Conservation (phyloP, 2,888 invertebrate species). For the Gasteruption jaculator region DNA sequence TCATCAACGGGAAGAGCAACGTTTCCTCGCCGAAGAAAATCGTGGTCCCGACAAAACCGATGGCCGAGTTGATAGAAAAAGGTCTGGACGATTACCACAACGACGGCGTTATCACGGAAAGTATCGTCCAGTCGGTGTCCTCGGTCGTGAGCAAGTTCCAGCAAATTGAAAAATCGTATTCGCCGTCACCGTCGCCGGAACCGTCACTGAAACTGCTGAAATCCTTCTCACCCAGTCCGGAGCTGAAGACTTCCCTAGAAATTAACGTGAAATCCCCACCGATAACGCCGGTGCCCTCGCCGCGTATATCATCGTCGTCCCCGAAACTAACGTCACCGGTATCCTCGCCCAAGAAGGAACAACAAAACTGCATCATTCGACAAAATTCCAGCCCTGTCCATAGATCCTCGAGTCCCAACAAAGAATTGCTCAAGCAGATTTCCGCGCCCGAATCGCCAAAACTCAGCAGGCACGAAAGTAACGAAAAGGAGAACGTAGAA, state of each 20-base stretch:
- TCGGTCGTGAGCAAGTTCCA: slow-evolving; percentile 49
- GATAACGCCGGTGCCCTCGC: slow-evolving; percentile 36
- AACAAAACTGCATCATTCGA: too few relatives aligned
- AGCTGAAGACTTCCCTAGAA: slow-evolving; percentile 37
- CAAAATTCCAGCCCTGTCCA: slow-evolving; percentile 31
- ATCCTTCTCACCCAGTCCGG: slow-evolving; percentile 44
- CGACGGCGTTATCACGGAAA: slow-evolving; percentile 42
- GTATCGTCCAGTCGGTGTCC: slow-evolving; percentile 45
- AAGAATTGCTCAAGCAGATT: slow-evolving; percentile 23
- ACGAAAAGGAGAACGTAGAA: slow-evolving; percentile 10
- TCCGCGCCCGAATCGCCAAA: slow-evolving; percentile 30
- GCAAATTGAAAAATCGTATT: slow-evolving; percentile 43
- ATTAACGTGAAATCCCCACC: slow-evolving; percentile 38
- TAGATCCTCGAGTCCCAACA: slow-evolving; percentile 27
- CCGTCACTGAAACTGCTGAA: slow-evolving; percentile 40
- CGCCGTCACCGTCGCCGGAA: slow-evolving; percentile 43
- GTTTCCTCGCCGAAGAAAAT: slow-evolving; percentile 47
- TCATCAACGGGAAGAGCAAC: slow-evolving; percentile 39
- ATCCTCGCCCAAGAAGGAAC: slow-evolving; percentile 28
- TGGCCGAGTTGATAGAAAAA: slow-evolving; percentile 37
- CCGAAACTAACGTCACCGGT: slow-evolving; percentile 36
- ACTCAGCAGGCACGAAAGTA: slow-evolving; percentile 2
- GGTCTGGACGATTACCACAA: slow-evolving; percentile 33
- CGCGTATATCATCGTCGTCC: slow-evolving; percentile 36
- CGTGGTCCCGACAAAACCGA: slow-evolving; percentile 29